A percentile compares a stretch with the other conserved stretches of the same genome.
phyloP scores from a whole-genome alignment of 37 sponge, comb jelly and placozoan species.

The Oopsacas minuta region DNA sequence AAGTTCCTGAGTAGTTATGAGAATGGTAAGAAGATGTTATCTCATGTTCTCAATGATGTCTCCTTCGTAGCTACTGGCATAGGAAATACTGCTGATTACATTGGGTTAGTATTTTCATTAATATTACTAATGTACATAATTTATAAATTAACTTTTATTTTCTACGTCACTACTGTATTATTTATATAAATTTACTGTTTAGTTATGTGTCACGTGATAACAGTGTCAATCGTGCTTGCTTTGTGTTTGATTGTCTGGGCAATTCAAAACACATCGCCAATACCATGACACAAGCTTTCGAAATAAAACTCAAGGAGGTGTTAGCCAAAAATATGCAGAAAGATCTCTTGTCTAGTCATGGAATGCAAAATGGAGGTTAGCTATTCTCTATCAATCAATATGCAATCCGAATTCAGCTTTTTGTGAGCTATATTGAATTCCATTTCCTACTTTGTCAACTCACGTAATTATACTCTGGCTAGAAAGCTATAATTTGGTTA shows the following conservation, averaged over 20 bases:
- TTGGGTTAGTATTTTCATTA: background rate
- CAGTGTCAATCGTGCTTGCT: background rate
- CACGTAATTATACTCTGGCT: too few relatives aligned
- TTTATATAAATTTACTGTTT: background rate
- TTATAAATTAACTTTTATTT: background rate
- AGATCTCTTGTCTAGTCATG: background rate
- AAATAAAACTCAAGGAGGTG: background rate
- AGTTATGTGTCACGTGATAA: background rate
- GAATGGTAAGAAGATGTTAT: background rate
- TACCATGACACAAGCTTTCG: background rate
- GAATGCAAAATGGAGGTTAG: background rate
- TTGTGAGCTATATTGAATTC: too few relatives aligned
- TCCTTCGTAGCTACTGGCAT: background rate
- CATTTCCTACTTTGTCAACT: too few relatives aligned
- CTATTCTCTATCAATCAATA: too few relatives aligned
- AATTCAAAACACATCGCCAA: background rate
- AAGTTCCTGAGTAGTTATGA: constrained; percentile 1
- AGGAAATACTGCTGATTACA: background rate
- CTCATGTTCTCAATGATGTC: background rate
- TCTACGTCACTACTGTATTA: background rate
- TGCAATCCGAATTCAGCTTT: too few relatives aligned
- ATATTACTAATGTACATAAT: background rate
- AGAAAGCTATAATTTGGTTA: too few relatives aligned
- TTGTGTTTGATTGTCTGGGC: background rate
- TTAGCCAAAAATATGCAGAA: background rate